Evolutionary conservation across 2,888 invertebrate species (phyloP).

Genomic region (Tipula vernalis): DNA sequence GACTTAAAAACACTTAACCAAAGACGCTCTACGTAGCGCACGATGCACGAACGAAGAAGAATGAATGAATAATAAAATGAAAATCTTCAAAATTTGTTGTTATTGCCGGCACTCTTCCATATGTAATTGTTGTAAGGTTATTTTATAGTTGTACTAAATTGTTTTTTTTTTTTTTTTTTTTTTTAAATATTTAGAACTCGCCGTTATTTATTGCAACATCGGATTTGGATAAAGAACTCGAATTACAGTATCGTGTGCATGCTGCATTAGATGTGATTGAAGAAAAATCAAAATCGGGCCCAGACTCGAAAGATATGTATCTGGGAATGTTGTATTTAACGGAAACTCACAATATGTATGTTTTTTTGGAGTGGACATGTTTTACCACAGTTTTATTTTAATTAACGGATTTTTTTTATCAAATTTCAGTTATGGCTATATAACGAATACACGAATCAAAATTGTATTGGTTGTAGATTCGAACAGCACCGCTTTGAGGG

Average conservation of each 20-base stretch:
- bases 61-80: no score
- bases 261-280: constrained; percentile 45
- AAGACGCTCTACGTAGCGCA: no score
- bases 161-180: background rate
- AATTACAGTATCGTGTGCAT: constrained; percentile 87
- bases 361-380: background rate
- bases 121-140: no score
- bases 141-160: no score
- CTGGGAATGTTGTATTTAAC: constrained; percentile 84
- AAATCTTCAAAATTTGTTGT: no score
- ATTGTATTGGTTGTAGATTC: constrained; percentile 88
- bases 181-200: constrained; percentile 54
- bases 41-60: no score
- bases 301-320: constrained; percentile 78
- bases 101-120: no score
- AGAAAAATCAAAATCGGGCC: constrained; percentile 37
- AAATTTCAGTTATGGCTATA: constrained; percentile 72
- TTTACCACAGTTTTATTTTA: no score
- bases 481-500: constrained; percentile 72
- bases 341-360: constrained; percentile 91
- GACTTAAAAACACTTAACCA: no score
- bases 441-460: constrained; percentile 94
- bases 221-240: constrained; percentile 69
- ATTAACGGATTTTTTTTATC: no score
- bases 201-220: constrained; percentile 74